phyloP scores from a whole-genome alignment of 2,113 vertebrate genomes.

The Euleptes europaea region DNA sequence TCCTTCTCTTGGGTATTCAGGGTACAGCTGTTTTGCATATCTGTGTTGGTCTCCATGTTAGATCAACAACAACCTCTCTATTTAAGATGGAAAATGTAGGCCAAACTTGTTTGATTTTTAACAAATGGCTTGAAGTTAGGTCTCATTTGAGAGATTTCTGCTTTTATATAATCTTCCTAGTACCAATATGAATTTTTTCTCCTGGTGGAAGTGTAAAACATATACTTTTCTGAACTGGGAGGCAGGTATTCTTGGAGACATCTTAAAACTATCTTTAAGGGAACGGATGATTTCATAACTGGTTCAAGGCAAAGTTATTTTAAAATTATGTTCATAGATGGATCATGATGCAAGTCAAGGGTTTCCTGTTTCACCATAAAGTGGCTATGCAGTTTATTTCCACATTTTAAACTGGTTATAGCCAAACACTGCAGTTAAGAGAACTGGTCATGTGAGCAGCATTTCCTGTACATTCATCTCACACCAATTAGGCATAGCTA shows the following conservation, averaged over 20 bases:
- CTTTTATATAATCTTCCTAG: not conserved
- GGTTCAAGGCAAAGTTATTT: not conserved
- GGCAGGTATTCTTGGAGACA: not conserved
- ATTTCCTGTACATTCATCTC: not conserved
- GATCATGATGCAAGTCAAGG: not conserved
- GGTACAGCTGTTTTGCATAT: not conserved
- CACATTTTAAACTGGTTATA: not conserved
- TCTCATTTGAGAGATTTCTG: not conserved
- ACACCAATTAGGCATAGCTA: not conserved
- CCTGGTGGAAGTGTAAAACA: not conserved
- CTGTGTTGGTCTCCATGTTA: not conserved
- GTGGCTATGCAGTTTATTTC: conserved; percentile 30
- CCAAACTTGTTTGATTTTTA: not conserved
- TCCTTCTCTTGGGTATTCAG: not conserved
- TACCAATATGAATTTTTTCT: not conserved
- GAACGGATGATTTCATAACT: conserved; percentile 2
- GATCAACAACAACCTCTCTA: not conserved
- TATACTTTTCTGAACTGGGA: not conserved
- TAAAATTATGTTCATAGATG: conserved; percentile 14
- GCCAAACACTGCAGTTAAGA: not conserved
- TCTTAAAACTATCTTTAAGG: conserved; percentile 5
- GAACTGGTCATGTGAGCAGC: not conserved
- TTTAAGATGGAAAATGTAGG: not conserved
- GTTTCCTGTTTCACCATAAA: conserved; percentile 20
- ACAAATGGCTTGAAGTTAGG: not conserved